phyloP scores from a whole-genome alignment of 2,113 vertebrate genomes.

The Passer montanus region DNA sequence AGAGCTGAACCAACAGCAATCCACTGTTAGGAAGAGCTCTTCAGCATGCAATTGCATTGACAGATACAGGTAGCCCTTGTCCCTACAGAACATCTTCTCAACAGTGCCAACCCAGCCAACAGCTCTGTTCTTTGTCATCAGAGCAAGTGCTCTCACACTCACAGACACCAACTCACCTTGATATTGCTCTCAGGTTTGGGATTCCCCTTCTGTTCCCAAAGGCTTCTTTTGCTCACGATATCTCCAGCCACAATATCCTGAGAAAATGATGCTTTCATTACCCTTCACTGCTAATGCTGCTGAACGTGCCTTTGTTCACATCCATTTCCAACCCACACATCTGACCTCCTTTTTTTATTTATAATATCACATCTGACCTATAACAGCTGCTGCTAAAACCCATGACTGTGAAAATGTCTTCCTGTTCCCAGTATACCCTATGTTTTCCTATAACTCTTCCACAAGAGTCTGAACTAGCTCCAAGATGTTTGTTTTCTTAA shows the following conservation, averaged over 20 bases:
- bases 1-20: not conserved
- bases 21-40: not conserved
- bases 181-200: constrained; percentile 28
- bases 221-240: constrained; percentile 87
- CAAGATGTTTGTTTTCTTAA: constrained; percentile 11
- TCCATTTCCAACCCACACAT: not conserved
- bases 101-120: not conserved
- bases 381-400: constrained; percentile 11
- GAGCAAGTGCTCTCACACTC: not conserved
- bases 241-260: constrained; percentile 91
- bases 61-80: not conserved
- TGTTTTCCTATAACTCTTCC: not conserved
- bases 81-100: not conserved
- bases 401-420: not conserved
- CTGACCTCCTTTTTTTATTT: not conserved
- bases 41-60: not conserved
- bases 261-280: not conserved
- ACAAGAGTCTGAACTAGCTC: not conserved
- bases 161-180: constrained; percentile 56
- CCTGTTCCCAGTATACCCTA: not conserved
- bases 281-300: not conserved
- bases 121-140: not conserved
- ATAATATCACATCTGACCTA: not conserved
- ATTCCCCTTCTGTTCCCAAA: constrained; percentile 89
- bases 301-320: not conserved